Base-by-base conservation (phyloP, 2,888 invertebrate genomes). In the Oegoconia quadripuncta region DNA sequence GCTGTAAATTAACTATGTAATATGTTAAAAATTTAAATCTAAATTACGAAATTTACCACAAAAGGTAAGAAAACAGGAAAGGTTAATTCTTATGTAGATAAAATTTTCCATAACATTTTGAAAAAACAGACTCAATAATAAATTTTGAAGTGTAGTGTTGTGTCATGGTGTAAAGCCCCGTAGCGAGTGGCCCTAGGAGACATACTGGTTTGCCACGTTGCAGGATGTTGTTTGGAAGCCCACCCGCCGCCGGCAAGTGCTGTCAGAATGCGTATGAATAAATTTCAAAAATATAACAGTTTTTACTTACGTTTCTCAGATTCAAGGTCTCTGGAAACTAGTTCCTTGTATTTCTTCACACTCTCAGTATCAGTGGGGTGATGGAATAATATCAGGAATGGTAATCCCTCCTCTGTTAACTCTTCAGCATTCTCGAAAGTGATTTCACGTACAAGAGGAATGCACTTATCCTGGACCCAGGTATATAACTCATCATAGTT, bases 351-450 rank as follows among this genome's bases (percentile, higher is more conserved):
- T 58, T 91, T 89, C 73, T 97, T 96, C 34, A 98, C 93, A 58
- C 93, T 95, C 12, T 94, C 93, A 0, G 88, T 88, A 59, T 94
- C 94, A 59, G 96, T 94, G 0, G 96, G 94, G 50, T 92, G 87
- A 68, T 99, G 97, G 88, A 99, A 99, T 27, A 99, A 87, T 54
- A 99, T 99, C 23, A 99, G 89, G 89, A 99, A 99, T 3, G 99
- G 99, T 59, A 99, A 80, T 20, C 99, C 99, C 84, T 99, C 99
- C 77, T 99, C 99, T 0, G 99, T 99, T 15, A 99, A 82, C 78
- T 99, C 99, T 82, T 99, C 99, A 1, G 99, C 99, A 89, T 99
- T 99, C 81, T 99, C 98, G 80, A 99, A 99, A 0, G 99, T 99
- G 43, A 99, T 99, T 81, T 99, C 99, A 37, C 99, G 90, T 0